Evolutionary conservation across 2,888 invertebrate genomes (phyloP).

Genomic region (Latrodectus hesperus): DNA sequence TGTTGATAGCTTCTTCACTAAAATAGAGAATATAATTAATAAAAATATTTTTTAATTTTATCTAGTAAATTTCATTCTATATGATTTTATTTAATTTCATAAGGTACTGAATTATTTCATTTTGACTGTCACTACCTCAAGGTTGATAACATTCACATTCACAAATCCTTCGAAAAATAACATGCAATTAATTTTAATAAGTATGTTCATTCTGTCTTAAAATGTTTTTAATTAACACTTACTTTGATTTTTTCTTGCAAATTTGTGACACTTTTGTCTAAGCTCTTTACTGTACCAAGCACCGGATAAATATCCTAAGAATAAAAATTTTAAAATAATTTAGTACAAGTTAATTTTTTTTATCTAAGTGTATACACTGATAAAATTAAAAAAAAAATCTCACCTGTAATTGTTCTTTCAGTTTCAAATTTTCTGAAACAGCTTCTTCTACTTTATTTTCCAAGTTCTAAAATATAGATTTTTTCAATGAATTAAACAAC

Average conservation of each 20-base stretch:
- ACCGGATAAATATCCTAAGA: constrained; percentile 62
- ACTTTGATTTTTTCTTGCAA: constrained; percentile 63
- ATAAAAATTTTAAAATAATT: not conserved
- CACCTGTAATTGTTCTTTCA: constrained; percentile 58
- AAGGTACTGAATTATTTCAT: too few species aligned
- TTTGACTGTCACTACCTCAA: too few species aligned
- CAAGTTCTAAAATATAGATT: constrained; percentile 33
- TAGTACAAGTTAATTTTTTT: not conserved
- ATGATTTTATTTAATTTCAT: too few species aligned
- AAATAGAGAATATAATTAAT: too few species aligned
- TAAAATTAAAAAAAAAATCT: not conserved
- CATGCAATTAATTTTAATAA: too few species aligned
- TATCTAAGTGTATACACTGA: not conserved
- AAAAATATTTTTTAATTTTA: too few species aligned
- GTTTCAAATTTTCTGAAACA: constrained; percentile 31
- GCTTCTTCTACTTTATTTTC: constrained; percentile 48
- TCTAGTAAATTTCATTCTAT: too few species aligned
- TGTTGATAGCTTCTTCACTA: too few species aligned
- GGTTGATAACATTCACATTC: too few species aligned
- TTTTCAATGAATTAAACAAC: too few species aligned
- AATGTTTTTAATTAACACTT: not conserved
- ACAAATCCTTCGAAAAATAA: too few species aligned
- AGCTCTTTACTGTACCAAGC: constrained; percentile 49
- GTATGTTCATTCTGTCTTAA: too few species aligned
- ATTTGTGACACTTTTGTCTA: constrained; percentile 38